Evolutionary conservation across 2,797 vertebrate species (phyloP), one percentile per base, ranked within the genome.

Genomic region (Microchirus variegatus): DNA sequence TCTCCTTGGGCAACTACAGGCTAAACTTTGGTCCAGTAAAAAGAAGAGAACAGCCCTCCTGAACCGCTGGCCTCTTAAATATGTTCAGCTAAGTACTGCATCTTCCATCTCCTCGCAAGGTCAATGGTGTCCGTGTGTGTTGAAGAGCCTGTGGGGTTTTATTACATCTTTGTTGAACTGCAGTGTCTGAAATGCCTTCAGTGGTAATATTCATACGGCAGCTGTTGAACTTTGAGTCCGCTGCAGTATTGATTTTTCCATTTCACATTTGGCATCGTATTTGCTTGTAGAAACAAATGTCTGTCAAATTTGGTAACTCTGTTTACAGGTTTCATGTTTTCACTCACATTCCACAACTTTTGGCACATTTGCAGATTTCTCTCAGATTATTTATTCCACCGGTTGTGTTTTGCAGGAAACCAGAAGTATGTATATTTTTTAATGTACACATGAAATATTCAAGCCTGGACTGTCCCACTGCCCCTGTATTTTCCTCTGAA

Each of bases 181-280:
- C 52, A 26, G 51, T 17, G n/a, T 75, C 44, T 64, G 26, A 43
- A 45, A 64, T 55, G 62, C 55, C 68, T 73, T 52, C 5, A 3
- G 71, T 64, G 49, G 15, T 70, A 63, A 61, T 46, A 70, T 63
- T 53, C 53, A 64, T 55, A 43, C 49, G 49, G 18, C 54, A 60
- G 55, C 56, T 45, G 26, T 46, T 77, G 63, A 65, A 67, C 70
- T 62, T 3, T 53, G 18, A 49, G 31, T 68, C 70, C 59, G 67
- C 58, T 49, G 64, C 36, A 37, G 45, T 74, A 77, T 80, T 69
- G 80, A 75, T 77, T 77, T 80, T 70, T 61, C 12, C 43, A 70
- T 73, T 75, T 67, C 52, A 40, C 54, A 43, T 70, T 53, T 66
- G 58, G 64, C 50, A 66, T 68, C 2, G 56, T 19, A 59, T 64